phyloP scores from a whole-genome alignment of 2,113 vertebrate genomes.

The Anhinga rufa region DNA sequence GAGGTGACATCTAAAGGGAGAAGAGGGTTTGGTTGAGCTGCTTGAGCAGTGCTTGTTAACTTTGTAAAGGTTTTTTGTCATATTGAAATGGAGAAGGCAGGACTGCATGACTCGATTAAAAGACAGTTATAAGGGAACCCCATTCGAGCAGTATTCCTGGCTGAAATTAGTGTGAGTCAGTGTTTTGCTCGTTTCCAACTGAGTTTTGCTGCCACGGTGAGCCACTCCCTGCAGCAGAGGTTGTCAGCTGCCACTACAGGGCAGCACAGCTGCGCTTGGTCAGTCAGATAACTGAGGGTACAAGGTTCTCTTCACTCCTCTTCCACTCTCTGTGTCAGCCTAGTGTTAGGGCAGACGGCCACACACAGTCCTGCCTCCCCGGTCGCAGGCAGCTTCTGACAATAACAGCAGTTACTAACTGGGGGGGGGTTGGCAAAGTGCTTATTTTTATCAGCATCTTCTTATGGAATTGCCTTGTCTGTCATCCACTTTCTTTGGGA shows the following conservation, averaged over 20 bases:
- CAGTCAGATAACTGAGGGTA: neutral
- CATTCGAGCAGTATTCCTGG: too few species aligned
- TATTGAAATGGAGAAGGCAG: neutral
- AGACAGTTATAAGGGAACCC: neutral
- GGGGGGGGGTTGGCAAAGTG: neutral
- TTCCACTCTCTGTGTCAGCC: neutral
- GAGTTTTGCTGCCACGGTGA: neutral
- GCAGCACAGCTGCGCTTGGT: neutral
- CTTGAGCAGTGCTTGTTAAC: neutral
- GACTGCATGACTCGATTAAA: neutral
- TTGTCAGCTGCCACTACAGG: neutral
- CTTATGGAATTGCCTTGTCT: neutral
- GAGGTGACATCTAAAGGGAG: neutral
- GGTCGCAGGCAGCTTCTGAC: neutral
- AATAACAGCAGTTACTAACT: too few species aligned
- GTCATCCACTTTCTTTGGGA: rapidly evolving
- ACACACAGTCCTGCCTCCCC: rapidly evolving
- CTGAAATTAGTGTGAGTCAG: neutral
- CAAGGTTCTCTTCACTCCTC: neutral
- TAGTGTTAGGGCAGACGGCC: neutral
- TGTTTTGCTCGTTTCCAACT: neutral
- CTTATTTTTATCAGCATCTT: neutral
- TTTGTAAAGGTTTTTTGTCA: rapidly evolving
- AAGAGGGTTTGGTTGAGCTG: neutral
- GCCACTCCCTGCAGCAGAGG: neutral